Base-by-base conservation (phyloP, 2,888 invertebrate species). In the Conops quadrifasciatus region DNA sequence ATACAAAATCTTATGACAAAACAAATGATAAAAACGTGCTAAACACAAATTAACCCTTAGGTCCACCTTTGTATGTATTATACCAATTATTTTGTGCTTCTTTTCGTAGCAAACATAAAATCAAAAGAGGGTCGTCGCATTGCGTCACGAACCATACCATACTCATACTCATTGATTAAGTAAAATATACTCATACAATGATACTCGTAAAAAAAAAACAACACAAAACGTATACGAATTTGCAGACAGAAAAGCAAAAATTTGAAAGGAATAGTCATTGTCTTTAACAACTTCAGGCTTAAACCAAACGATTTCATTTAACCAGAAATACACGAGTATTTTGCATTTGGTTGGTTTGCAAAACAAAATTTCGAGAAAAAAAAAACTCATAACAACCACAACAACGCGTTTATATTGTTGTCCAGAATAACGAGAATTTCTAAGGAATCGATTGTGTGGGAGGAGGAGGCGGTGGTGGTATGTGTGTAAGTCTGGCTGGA, bases 1-100 rank as follows among this genome's bases (percentile, higher is more conserved):
- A 5, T 13, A 13, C 45, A 11, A 43, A 43, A 13, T 43, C 13
- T n/a, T n/a, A n/a, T n/a, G n/a, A n/a, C n/a, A 36, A 36, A 9
- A 36, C n/a, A 60, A 68, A 67, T 67, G 59, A 67, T 58, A 28
- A 68, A 68, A 68, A 68, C 68, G 68, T 68, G 68, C 60, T 51
- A 51, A 68, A 68, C 47, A 21, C 21, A 62, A 68, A 53, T 68
- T 49, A 58, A 60, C 62, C 60, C 49, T 21, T 51, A 58, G 26
- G 67, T 43, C 30, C 26, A 43, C 53, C 56, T 53, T 24, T 9
- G 43, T 36, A 21, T 26, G 45, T 47, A 15, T 60, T 30, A 15
- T 7, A 15, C 15, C 15, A 56, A 56, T 24, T 26, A 62, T 15
- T 21, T 19, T 15, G 62, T 62, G 36, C 30, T 62, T 19, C 19